Conservation (phyloP, 2,888 invertebrate genomes). For the Eupithecia inturbata region DNA sequence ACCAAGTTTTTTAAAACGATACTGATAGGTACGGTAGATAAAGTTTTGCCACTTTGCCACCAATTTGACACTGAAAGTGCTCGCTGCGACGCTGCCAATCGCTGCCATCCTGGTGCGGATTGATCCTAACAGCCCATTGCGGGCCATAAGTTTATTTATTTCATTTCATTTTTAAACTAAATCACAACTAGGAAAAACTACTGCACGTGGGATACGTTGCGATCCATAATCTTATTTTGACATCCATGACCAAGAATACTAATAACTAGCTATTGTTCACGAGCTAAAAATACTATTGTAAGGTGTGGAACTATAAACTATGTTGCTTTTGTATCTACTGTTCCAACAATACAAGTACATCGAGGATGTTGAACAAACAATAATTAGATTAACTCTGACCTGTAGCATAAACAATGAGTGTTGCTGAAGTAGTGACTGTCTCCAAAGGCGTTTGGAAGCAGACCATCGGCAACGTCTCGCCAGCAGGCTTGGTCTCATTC, state of each 20-base stretch:
- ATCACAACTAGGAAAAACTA: background rate
- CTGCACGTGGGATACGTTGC: background rate
- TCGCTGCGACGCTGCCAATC: background rate
- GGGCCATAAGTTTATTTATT: background rate
- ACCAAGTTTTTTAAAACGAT: background rate
- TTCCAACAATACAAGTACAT: background rate
- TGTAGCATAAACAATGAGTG: slow-evolving; percentile 72
- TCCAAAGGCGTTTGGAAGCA: slow-evolving; percentile 75
- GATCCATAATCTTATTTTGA: background rate
- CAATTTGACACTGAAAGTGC: background rate
- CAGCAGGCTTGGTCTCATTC: slow-evolving; percentile 72
- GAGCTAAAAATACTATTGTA: slow-evolving; percentile 3
- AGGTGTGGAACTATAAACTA: background rate
- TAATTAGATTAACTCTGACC: slow-evolving; percentile 51
- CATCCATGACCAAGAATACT: background rate
- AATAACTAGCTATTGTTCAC: background rate
- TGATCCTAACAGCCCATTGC: background rate
- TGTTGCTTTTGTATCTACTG: background rate
- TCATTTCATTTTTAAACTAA: background rate
- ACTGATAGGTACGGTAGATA: background rate
- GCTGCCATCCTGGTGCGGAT: background rate
- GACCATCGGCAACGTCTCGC: slow-evolving; percentile 81
- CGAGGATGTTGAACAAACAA: background rate
- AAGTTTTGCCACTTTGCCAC: background rate
- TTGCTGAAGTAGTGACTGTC: slow-evolving; percentile 66